Evolutionary conservation across 2,888 invertebrate species (phyloP).

Genomic region (Morpho achilles): DNA sequence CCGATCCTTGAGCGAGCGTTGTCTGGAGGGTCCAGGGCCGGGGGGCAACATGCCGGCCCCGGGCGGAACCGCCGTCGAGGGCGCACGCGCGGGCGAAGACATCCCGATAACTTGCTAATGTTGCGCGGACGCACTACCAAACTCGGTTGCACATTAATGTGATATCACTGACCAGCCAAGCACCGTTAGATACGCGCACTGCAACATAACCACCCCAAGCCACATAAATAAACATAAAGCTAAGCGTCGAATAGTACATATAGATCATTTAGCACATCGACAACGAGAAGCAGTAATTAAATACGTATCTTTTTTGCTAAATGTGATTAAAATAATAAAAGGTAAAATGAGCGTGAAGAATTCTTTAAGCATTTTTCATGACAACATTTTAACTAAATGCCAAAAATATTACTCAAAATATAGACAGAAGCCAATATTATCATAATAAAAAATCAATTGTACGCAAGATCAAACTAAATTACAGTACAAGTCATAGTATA

Average conservation of each 20-base stretch:
- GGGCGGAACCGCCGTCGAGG: conserved; percentile 44
- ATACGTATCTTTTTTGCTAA: no score
- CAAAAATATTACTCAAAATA: no score
- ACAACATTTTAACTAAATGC: no score
- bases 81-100: conserved; percentile 67
- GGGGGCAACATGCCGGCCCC: conserved; percentile 70
- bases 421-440: no score
- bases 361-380: no score
- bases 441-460: no score
- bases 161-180: conserved; percentile 52
- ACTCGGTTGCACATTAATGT: conserved; percentile 37
- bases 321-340: no score
- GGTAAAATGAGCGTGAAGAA: no score
- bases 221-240: conserved; percentile 67
- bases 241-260: conserved; percentile 33
- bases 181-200: conserved; percentile 68
- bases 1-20: conserved; percentile 87
- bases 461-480: no score
- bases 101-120: conserved; percentile 36
- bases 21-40: conserved; percentile 81
- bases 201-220: conserved; percentile 73
- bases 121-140: conserved; percentile 40
- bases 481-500: no score
- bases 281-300: conserved; percentile 1
- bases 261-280: conserved; percentile 5